phyloP scores from a whole-genome alignment of 2,888 invertebrate species.

The Hirtodrosophila confusa region DNA sequence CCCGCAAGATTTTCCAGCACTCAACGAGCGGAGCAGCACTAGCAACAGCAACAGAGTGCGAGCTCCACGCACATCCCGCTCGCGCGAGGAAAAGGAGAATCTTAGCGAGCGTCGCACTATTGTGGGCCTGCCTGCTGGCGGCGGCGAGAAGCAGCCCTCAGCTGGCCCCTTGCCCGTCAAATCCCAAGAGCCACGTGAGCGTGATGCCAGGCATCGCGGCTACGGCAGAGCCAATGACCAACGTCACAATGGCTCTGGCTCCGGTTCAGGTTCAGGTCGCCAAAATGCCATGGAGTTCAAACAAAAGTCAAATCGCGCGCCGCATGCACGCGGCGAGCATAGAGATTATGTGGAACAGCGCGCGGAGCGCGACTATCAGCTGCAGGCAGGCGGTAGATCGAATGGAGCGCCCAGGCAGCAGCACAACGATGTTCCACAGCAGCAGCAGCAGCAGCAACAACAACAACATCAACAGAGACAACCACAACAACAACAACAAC shows the following conservation, averaged over 20 bases:
- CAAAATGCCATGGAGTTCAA: constrained; percentile 83
- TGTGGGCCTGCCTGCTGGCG: constrained; percentile 3
- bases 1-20: constrained; percentile 86
- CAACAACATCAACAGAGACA: constrained; percentile 37
- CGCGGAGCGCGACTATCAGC: constrained; percentile 49
- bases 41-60: constrained; percentile 41
- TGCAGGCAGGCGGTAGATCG: constrained; percentile 27
- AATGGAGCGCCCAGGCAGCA: constrained; percentile 51
- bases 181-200: constrained; percentile 33
- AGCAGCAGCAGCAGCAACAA: constrained; percentile 62
- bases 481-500: constrained; percentile 31
- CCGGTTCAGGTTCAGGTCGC: constrained; percentile 35
- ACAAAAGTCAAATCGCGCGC: constrained; percentile 65
- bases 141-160: constrained; percentile 21
- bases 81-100: constrained; percentile 83
- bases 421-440: constrained; percentile 36
- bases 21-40: constrained; percentile 79
- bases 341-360: constrained; percentile 49
- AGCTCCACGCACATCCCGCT: constrained; percentile 62
- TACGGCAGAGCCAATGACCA: constrained; percentile 55
- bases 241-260: constrained; percentile 26
- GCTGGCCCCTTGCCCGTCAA: constrained; percentile 15
- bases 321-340: constrained; percentile 32
- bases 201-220: constrained; percentile 55
- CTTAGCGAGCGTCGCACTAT: constrained; percentile 70